phyloP scores from a whole-genome alignment of 1,140 invertebrate species.

The Drosophila trapezifrons region DNA sequence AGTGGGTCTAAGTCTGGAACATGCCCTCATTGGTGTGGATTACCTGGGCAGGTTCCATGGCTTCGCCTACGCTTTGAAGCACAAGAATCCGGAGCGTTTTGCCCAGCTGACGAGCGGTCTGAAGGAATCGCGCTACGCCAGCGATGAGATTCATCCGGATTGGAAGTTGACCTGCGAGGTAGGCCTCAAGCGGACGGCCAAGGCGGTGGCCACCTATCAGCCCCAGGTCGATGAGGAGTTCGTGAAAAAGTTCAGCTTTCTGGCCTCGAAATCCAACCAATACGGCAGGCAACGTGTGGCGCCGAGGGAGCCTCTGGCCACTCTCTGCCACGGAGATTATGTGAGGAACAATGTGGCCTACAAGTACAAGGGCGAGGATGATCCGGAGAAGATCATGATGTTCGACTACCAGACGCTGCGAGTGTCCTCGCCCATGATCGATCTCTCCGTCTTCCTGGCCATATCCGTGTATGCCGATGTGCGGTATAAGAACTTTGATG shows the following conservation, averaged over 20 bases:
- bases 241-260: conserved; percentile 28
- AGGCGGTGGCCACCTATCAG: conserved; percentile 39
- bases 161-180: conserved; percentile 30
- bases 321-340: conserved; percentile 77
- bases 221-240: conserved; percentile 65
- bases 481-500: conserved; percentile 62
- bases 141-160: not conserved
- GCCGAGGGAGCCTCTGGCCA: conserved; percentile 65
- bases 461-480: conserved; percentile 67
- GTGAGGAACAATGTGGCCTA: conserved; percentile 79
- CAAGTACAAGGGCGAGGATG: conserved; percentile 49
- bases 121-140: conserved; percentile 59
- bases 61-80: conserved; percentile 64
- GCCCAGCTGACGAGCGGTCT: conserved; percentile 38
- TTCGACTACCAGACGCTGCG: conserved; percentile 82
- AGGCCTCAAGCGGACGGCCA: conserved; percentile 24
- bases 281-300: conserved; percentile 57
- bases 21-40: conserved; percentile 53
- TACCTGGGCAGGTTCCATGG: conserved; percentile 74
- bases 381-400: conserved; percentile 73
- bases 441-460: conserved; percentile 65
- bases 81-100: conserved; percentile 48
- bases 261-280: conserved; percentile 24
- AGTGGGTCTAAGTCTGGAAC: conserved; percentile 48
- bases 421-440: conserved; percentile 76